Base-by-base conservation (phyloP, 2,888 invertebrate genomes). In the Hylaea fasciaria region DNA sequence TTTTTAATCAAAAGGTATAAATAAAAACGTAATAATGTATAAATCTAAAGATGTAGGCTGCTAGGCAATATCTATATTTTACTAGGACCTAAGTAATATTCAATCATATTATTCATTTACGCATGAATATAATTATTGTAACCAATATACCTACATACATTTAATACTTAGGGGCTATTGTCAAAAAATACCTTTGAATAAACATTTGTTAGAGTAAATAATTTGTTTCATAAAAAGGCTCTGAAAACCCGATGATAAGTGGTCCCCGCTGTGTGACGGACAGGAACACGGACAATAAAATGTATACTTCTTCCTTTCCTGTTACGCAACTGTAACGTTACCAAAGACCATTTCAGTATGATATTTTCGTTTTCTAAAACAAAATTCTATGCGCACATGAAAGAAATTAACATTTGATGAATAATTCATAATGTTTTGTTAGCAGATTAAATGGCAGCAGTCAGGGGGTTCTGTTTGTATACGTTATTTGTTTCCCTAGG, bases 361-460 rank as follows among this genome's bases (percentile, higher is more conserved):
- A 51, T 57, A 57, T 44, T 40, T 64, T 55, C 29, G 46, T 62
- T 51, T 55, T 55, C 62, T 59, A 62, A 69, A 64, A 63, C 62
- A 64, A 66, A 69, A 62, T 65, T 58, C 55, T 64, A 61, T 64
- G 65, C 44, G 64, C 51, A 57, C 58, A 64, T 53, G 52, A 32
- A 57, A 57, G 51, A 58, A 63, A 69, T 66, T 69, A 71, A 60
- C 66, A 66, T 68, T 60, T 58, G 50, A 65, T 71, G 65, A 71
- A 71, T 71, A 45, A 71, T 71, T 66, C 71, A 71, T 69, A 44
- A 47, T 62, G 63, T 63, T 61, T 68, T 64, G 65, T 66, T 61
- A 62, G 47, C 35, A 57, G 50, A 60, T 65, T 70, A 63, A 69
- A 65, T 66, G 64, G 65, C 58, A 60, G 59, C 66, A 64, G 62